Conservation (phyloP, 1,140 invertebrate species). For the Bombus pyrosoma region DNA sequence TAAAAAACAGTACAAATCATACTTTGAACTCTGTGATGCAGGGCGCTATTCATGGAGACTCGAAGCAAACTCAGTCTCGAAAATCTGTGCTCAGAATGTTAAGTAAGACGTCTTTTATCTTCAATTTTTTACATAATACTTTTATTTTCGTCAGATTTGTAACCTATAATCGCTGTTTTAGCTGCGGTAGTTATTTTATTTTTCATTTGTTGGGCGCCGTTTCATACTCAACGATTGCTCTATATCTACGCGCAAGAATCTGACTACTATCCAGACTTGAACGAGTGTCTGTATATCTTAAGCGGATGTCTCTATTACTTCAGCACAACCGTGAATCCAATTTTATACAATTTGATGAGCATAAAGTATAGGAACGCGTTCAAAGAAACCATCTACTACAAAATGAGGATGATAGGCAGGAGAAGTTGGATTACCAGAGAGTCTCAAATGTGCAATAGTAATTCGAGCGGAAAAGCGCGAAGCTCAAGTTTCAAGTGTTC, state of each 20-base stretch:
- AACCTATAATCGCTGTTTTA: slow-evolving; percentile 80
- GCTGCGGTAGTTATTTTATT: slow-evolving; percentile 98
- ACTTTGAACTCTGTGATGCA: slow-evolving; percentile 81
- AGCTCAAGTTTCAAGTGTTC: slow-evolving; percentile 34
- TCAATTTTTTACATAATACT: not conserved
- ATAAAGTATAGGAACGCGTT: slow-evolving; percentile 92
- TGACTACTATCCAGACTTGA: slow-evolving; percentile 86
- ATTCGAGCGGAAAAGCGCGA: slow-evolving; percentile 11
- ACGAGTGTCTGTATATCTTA: slow-evolving; percentile 91
- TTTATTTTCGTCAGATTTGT: not conserved
- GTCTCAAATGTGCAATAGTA: slow-evolving; percentile 40
- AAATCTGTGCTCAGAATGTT: slow-evolving; percentile 90
- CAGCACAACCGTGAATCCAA: slow-evolving; percentile 94
- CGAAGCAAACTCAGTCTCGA: slow-evolving; percentile 86
- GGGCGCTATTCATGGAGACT: slow-evolving; percentile 86
- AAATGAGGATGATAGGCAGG: not conserved
- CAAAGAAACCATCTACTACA: slow-evolving; percentile 85
- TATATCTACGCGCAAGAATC: slow-evolving; percentile 87
- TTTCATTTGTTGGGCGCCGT: slow-evolving; percentile 98
- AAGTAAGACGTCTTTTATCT: slow-evolving; percentile 36
- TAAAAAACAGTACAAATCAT: slow-evolving; percentile 84
- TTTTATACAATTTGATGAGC: slow-evolving; percentile 96
- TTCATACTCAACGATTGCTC: slow-evolving; percentile 94
- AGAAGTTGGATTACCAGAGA: slow-evolving; percentile 1
- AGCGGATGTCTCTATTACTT: slow-evolving; percentile 94